Evolutionary conservation across 2,888 invertebrate species (phyloP).

Genomic region (Callinectes sapidus): DNA sequence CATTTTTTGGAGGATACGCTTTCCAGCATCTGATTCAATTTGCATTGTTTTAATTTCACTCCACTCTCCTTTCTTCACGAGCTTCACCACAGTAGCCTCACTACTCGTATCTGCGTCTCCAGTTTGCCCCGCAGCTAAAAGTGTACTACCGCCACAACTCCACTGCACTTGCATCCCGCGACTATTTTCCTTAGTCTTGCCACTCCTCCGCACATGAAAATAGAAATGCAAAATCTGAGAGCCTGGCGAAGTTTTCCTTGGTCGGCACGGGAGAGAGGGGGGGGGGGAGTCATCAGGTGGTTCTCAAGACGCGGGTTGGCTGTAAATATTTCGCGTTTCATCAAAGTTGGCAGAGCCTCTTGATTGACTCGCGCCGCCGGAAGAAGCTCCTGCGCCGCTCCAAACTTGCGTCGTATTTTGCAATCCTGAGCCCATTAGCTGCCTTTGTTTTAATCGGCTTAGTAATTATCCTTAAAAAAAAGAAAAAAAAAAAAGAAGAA

Average conservation of each 20-base stretch:
- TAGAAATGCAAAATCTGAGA: not conserved
- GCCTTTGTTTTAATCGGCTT: slow-evolving; percentile 36
- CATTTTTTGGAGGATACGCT: not conserved
- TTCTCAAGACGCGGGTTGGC: not conserved
- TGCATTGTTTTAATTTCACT: not conserved
- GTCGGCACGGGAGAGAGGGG: too few relatives aligned
- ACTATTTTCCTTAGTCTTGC: not conserved
- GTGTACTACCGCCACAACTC: not conserved
- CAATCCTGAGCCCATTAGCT: not conserved
- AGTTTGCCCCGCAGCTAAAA: too few relatives aligned
- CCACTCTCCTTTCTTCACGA: not conserved
- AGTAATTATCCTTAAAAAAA: slow-evolving; percentile 9
- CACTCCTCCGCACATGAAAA: not conserved
- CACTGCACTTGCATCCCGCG: not conserved
- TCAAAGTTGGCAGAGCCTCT: slow-evolving; percentile 9
- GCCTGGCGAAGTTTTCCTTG: not conserved
- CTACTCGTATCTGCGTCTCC: too few relatives aligned
- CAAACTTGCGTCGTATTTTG: slow-evolving; percentile 33
- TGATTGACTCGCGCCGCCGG: not conserved
- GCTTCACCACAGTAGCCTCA: too few relatives aligned
- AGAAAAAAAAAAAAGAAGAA: not conserved
- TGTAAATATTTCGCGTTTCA: slow-evolving; percentile 8
- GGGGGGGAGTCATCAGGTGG: slow-evolving; percentile 1
- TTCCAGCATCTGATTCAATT: not conserved
- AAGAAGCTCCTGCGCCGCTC: not conserved